phyloP scores from a whole-genome alignment of 2,113 vertebrate species.

The Boleophthalmus pectinirostris region DNA sequence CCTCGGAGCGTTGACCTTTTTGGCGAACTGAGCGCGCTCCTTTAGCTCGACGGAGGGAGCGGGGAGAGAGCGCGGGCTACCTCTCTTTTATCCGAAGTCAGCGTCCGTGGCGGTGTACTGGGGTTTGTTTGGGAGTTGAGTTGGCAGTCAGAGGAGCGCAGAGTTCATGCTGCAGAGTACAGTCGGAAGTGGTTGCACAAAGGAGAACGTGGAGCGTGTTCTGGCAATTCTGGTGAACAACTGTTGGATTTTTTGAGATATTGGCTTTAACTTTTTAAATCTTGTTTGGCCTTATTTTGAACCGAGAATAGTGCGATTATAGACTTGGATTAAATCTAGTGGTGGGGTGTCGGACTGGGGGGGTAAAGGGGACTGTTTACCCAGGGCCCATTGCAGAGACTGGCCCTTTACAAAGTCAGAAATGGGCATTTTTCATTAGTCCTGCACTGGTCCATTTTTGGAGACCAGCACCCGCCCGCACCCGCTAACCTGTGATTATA shows the following conservation, averaged over 20 bases:
- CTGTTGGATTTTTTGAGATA: background rate
- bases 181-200: background rate
- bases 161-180: conserved; percentile 10
- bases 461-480: no score
- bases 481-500: no score
- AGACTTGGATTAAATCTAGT: no score
- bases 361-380: no score
- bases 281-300: no score
- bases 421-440: no score
- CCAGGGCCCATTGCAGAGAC: no score
- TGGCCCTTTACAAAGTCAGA: no score
- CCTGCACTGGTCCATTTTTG: no score
- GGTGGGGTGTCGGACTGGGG: no score
- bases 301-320: no score
- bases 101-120: conserved; percentile 6
- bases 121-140: background rate
- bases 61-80: conserved; percentile 11
- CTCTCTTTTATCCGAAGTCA: conserved; percentile 20
- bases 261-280: background rate
- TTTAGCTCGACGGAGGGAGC: conserved; percentile 20
- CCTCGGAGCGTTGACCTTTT: conserved; percentile 72
- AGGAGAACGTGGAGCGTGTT: background rate
- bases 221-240: background rate
- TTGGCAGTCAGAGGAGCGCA: background rate
- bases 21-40: conserved; percentile 51